Base-by-base conservation (phyloP, 1,140 invertebrate genomes). In the Drosophila ohnishii region DNA sequence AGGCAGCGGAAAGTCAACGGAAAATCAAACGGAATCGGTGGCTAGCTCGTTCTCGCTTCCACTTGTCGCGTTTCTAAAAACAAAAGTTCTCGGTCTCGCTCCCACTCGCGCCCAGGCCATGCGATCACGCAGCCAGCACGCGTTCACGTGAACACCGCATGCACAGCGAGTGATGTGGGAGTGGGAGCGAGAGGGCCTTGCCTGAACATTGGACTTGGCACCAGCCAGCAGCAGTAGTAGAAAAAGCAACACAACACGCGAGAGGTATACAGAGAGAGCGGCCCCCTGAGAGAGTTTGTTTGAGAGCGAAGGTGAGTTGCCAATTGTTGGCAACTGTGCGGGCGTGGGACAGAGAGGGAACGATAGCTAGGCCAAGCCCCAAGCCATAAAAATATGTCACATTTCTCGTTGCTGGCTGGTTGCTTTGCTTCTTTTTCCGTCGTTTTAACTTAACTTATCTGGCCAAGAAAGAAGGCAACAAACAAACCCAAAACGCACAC, bases 91-190 rank as follows among this genome's bases (percentile, higher is more conserved):
- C 22, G 75, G 61, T 80, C 90, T 90, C 75, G 75, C 81, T 75
- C 67, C 40, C 64, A 79, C 91, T 50, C 47, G 76, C 45, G 35
- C 59, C 35, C 28, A 63, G 74, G 74, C 75, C 62, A 73, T 73
- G 59, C 70, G 84, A 91, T 91, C 90, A 91, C 90, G 90, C 90
- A 90, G 80, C 75, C 63, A 77, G 69, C 91, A 92, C 60, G 89
- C 90, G 90, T 92, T 92, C 91, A 92, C 91, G 91, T 92, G 91
- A 92, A 92, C 91, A 90, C 70, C 76, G 84, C 75, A 84, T 91
- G 90, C 72, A 79, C 78, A 90, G 71, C 63, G 80, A 84, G 75
- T 90, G 82, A 87, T 90, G 73, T 69, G 65, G 9, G 60, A 53
- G 60, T 50, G 65, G 56, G 34, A 71, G 66, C 65, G 64, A 57